phyloP scores from a whole-genome alignment of 1,140 invertebrate genomes.

The Drosophila equinoxialis region DNA sequence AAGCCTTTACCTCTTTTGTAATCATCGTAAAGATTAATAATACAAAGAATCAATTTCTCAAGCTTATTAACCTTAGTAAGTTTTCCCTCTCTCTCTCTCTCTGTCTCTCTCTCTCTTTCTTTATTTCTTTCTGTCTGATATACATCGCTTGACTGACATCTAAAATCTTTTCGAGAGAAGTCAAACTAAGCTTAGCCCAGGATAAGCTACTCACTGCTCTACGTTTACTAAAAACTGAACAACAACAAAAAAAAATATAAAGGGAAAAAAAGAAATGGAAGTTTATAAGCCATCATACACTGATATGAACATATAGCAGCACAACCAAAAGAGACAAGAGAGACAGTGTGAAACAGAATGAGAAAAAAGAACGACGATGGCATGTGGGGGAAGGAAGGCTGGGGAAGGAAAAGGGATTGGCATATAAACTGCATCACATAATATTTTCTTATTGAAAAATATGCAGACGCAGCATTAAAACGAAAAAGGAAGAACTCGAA shows the following conservation, averaged over 20 bases:
- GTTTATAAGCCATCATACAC: conserved; percentile 32
- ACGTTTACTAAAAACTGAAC: conserved; percentile 19
- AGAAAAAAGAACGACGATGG: neutral
- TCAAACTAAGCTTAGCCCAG: conserved; percentile 19
- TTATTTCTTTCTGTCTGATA: neutral
- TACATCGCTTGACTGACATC: conserved; percentile 24
- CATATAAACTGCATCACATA: conserved; percentile 45
- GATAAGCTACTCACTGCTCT: conserved; percentile 17
- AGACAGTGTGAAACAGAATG: neutral
- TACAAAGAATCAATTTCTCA: neutral
- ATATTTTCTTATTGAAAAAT: conserved; percentile 69
- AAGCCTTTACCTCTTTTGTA: too few relatives aligned
- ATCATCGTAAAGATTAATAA: too few relatives aligned
- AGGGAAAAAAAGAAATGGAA: conserved; percentile 21
- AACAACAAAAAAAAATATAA: neutral
- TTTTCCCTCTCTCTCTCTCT: too few relatives aligned
- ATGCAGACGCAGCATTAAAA: conserved; percentile 57
- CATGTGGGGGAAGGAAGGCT: too few relatives aligned
- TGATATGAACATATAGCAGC: conserved; percentile 30
- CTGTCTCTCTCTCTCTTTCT: neutral
- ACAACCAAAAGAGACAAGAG: neutral
- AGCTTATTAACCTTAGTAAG: neutral
- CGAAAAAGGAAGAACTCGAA: neutral
- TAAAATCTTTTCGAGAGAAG: conserved; percentile 30
- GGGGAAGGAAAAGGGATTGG: conserved; percentile 5